Base-by-base conservation (phyloP, 2,888 invertebrate genomes). In the Lacanobia wlatinum region DNA sequence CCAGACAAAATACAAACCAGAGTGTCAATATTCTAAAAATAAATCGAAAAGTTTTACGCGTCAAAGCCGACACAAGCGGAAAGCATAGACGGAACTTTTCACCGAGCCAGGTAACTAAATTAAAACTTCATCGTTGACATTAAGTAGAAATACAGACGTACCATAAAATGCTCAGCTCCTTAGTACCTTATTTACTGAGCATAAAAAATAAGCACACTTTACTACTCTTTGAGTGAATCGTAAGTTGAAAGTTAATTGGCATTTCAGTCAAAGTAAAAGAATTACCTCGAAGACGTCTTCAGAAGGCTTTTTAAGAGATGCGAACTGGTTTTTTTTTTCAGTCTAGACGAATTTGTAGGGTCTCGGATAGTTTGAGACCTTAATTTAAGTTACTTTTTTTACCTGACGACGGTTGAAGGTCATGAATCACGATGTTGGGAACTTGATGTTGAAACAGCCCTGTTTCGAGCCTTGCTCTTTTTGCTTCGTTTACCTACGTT, bases 171-270 rank as follows among this genome's bases (percentile, higher is more conserved):
- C 50, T 76, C 81, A 69, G 18, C 34, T 28, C 34, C 55, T 76
- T 38, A 48, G 50, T 58, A 38, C 63, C 53, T 64, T 78, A 56
- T 64, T 82, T 72, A 79, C 72, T 61, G 52, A 59, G 52, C 63
- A 82, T 53, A 56, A 63, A 65, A n/a, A 67, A 48, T 68, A 75
- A 76, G 68, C 21, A 38, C 74, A 53, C 62, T 65, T 53, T 52
- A 65, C 59, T 62, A 66, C 65, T 67, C 74, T 70, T 68, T 82
- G 66, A 80, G 59, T 66, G 50, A 78, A 78, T 73, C 68, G 61
- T 78, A 65, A 82, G 60, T 59, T 79, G 23, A 56, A 70, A 68
- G 28, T 58, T 83, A 80, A 80, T 80, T 83, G 66, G 46, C 46
- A 46, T 80, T 70, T 38, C 78, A 67, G 66, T 83, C 67, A 64